A percentile compares a stretch with the other conserved stretches of the same genome.
Conservation (phyloP, 2,797 vertebrate genomes). For the Perodicticus potto region DNA sequence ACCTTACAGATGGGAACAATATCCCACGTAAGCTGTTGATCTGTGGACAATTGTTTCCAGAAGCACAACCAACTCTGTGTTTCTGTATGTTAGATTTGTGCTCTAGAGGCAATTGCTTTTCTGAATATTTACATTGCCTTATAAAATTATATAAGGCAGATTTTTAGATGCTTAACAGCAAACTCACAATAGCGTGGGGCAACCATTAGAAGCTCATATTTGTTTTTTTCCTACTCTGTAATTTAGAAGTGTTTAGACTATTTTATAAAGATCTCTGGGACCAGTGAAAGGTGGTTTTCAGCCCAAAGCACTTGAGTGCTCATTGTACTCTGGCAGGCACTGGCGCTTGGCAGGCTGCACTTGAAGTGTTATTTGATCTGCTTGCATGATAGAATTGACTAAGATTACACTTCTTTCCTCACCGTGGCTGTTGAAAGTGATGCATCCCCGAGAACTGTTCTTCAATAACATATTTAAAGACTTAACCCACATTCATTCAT, state of each 20-base stretch:
- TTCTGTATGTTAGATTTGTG: constrained; percentile 72
- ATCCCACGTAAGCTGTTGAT: constrained; percentile 80
- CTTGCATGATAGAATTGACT: constrained; percentile 89
- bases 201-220: constrained; percentile 75
- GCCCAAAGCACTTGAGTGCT: constrained; percentile 86
- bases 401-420: constrained; percentile 86
- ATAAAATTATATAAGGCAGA: constrained; percentile 66
- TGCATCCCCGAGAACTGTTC: constrained; percentile 81
- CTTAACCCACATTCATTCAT: constrained; percentile 78
- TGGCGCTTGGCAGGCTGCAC: constrained; percentile 92
- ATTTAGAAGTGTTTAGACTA: constrained; percentile 82
- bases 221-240: constrained; percentile 71
- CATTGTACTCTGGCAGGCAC: constrained; percentile 87
- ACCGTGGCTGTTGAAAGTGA: constrained; percentile 78
- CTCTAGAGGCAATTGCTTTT: constrained; percentile 64
- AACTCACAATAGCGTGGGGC: constrained; percentile 65
- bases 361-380: constrained; percentile 93
- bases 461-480: constrained; percentile 82
- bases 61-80: constrained; percentile 67
- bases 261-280: constrained; percentile 83
- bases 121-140: constrained; percentile 58
- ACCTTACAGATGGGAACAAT: constrained; percentile 74
- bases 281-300: constrained; percentile 84
- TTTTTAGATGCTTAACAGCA: constrained; percentile 63
- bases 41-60: constrained; percentile 87